Base-by-base conservation (phyloP, 2,888 invertebrate genomes). In the Thymelicus lineola region DNA sequence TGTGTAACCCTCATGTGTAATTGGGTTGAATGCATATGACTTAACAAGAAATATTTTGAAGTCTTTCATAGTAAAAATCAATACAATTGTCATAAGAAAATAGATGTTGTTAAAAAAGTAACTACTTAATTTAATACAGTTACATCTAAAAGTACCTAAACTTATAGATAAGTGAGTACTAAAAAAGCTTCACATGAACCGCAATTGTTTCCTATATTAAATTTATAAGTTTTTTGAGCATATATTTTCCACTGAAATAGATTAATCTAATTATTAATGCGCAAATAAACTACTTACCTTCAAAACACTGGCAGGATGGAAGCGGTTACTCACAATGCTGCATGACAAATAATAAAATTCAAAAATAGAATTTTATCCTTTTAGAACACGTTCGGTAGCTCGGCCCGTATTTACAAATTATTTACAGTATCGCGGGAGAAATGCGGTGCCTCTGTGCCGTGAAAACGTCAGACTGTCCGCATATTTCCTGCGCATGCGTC, bases 381-480 rank as follows among this genome's bases (percentile, higher is more conserved):
- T 63, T 53, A 4, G 45, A 53, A 61, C 53, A 46, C 61, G 61
- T 35, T 53, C 60, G 66, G 48, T 50, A n/a, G 36, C 42, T 38
- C 6, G 66, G 59, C 12, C 20, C 15, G 68, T 78, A 88, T 86
- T 86, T 87, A 86, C 83, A 84, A 82, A 82, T 79, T 88, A 87
- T 89, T 88, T 88, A 89, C 89, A 88, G 83, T 77, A 66, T 74
- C 75, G 80, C 79, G 75, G 79, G 83, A 82, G 79, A 80, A 84
- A 82, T 80, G 81, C 79, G 80, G 80, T 81, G 79, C 75, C 82
- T 85, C 86, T 88, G 86, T 82, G 78, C 75, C 69, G 70, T 74
- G 76, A 75, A 79, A 89, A 90, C 89, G 90, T 91, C 91, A 91
- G 83, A 80, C 81, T 80, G 86, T 88, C 90, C 90, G 91, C 91